Base-by-base conservation (phyloP, 2,797 vertebrate species). In the Garrulus glandarius region DNA sequence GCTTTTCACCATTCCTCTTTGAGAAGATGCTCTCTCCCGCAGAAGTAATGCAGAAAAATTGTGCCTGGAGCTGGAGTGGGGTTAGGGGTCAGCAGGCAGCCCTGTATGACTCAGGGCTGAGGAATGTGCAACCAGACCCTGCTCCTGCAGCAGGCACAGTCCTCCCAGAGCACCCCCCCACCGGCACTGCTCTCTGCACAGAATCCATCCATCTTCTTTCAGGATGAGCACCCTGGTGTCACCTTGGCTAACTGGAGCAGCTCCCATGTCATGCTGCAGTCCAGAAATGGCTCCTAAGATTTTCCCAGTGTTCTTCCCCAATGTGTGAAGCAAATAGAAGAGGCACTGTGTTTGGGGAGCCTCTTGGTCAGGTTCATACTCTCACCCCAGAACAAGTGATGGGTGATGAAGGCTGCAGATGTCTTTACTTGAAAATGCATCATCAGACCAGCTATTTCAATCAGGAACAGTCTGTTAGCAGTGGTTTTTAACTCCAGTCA, bases 131-230 rank as follows among this genome's bases (percentile, higher is more conserved):
- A 30, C 29, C 9, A 4, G 68, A 80, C 43, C 21, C 36, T 3
- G 9, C 43, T 89, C 34, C 78, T 12, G 27, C 47, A 34, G 27
- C 0, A 0, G 34, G 46, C n/a, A 46, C 43, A 22, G 21, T 46
- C 24, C 57, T 93, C 77, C 59, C 59, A 50, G 0, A 0, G 3
- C 5, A 6, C 34, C 4, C 14, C 9, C 30, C 55, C 55, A 56
- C 0, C 13, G 0, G 3, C 4, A 6, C 37, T 2, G 0, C 32
- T 60, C 41, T 34, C 61, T 56, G 53, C 36, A 23, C 2, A 0
- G 24, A 10, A 37, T 43, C 30, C 77, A n/a, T 11, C 0, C 0
- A 57, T 34, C 24, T 71, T 29, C 47, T 52, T 57, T 47, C 55
- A 72, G 67, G 41, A 30, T 34, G 50, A 86, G 21, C 19, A 29